Evolutionary conservation across 2,113 vertebrate genomes (phyloP).

Genomic region (Elanus axillaris): DNA sequence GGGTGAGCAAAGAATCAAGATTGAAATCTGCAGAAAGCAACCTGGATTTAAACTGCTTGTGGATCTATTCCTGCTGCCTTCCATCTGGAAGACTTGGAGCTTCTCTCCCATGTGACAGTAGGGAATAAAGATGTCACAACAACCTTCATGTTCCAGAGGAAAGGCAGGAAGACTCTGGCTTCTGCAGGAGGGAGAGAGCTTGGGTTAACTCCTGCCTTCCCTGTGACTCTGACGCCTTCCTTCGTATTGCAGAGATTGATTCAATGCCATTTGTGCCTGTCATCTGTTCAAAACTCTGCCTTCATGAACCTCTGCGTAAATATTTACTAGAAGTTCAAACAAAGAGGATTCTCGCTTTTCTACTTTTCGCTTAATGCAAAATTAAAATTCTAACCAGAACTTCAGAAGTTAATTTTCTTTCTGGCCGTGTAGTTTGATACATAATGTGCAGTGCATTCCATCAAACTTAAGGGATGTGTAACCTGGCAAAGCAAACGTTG

Average conservation of each 20-base stretch:
- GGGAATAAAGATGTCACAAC: conserved; percentile 17
- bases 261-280: neutral
- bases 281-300: neutral
- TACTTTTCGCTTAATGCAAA: neutral
- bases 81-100: neutral
- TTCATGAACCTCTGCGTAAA: neutral
- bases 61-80: neutral
- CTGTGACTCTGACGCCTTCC: neutral
- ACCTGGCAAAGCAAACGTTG: neutral
- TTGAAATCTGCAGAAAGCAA: neutral
- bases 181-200: neutral
- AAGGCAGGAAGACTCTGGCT: neutral
- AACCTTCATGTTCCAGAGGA: neutral
- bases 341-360: neutral
- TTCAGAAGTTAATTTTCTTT: conserved; percentile 38
- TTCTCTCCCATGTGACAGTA: neutral
- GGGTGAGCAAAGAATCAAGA: neutral
- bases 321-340: neutral
- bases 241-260: neutral
- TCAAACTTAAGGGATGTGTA: neutral
- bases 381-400: neutral
- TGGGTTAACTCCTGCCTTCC: neutral
- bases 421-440: neutral
- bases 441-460: neutral
- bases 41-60: neutral